phyloP scores from a whole-genome alignment of 1,140 invertebrate species.

The Megalonaias nervosa region DNA sequence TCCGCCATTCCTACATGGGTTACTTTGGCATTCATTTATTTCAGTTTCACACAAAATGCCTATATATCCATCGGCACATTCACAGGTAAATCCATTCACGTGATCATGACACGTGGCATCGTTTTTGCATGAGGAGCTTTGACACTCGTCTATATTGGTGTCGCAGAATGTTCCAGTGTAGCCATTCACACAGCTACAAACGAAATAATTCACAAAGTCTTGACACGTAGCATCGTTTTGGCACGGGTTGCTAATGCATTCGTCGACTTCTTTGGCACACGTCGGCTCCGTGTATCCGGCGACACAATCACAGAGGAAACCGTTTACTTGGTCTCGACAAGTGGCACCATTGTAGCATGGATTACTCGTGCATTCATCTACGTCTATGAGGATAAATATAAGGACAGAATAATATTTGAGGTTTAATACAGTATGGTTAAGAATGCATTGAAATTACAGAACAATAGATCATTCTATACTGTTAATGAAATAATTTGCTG shows the following conservation, averaged over 20 bases:
- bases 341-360: no score
- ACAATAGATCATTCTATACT: no score
- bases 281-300: no score
- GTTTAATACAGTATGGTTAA: no score
- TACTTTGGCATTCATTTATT: constrained; percentile 78
- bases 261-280: constrained; percentile 6
- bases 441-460: no score
- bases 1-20: constrained; percentile 74
- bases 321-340: no score
- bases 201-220: constrained; percentile 33
- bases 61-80: constrained; percentile 80
- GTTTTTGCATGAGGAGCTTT: constrained; percentile 87
- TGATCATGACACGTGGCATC: constrained; percentile 82
- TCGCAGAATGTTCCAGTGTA: constrained; percentile 41
- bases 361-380: no score
- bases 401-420: no score
- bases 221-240: constrained; percentile 36
- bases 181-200: constrained; percentile 85
- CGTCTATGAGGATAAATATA: no score
- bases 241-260: constrained; percentile 35
- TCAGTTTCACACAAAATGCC: constrained; percentile 92
- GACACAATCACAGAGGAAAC: no score
- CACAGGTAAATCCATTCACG: background rate
- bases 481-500: no score
- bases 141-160: constrained; percentile 92